Base-by-base conservation (phyloP, 2,888 invertebrate genomes). In the Himalopsyche anomala region DNA sequence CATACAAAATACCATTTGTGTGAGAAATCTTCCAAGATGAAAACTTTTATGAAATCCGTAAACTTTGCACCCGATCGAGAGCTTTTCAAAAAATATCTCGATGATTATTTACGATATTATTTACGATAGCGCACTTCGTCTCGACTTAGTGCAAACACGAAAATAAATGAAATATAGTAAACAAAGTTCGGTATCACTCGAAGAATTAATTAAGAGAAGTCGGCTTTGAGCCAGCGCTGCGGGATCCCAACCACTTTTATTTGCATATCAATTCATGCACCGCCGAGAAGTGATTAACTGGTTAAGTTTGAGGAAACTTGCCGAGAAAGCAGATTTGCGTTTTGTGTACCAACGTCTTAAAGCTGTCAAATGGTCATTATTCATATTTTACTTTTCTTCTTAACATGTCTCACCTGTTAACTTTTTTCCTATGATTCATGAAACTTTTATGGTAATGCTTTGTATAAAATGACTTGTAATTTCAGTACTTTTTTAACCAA, bases 181-280 rank as follows among this genome's bases (percentile, higher is more conserved):
- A 62, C 19, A 62, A 19, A 62, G 62, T 62, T 62, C 19, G 28
- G 19, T 19, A 28, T 62, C 62, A 19, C 19, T 28, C 62, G 62
- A 19, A n/a, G 19, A 62, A 62, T 62, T 62, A 62, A 62, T 62
- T 62, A 62, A 62, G 28, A 11, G n/a, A 19, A 62, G 62, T 62
- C 15, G 28, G 62, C 19, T 62, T 15, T 51, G 51, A 15, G 51
- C 51, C 51, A 15, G 51, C 51, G 15, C 15, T 15, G 15, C 51
- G 62, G 28, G 62, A 62, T 62, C 19, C 62, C 8, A 62, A 19
- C 62, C 62, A 62, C 62, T 85, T 85, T 85, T 85, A 85, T 85
- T 85, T 85, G 79, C 85, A 79, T 85, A 82, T 54, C 51, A 82
- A 85, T 81, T 74, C 28, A 28, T 69, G 85, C 74, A 69, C 85